Evolutionary conservation across 1,140 invertebrate species (phyloP).

Genomic region (Triops cancriformis): DNA sequence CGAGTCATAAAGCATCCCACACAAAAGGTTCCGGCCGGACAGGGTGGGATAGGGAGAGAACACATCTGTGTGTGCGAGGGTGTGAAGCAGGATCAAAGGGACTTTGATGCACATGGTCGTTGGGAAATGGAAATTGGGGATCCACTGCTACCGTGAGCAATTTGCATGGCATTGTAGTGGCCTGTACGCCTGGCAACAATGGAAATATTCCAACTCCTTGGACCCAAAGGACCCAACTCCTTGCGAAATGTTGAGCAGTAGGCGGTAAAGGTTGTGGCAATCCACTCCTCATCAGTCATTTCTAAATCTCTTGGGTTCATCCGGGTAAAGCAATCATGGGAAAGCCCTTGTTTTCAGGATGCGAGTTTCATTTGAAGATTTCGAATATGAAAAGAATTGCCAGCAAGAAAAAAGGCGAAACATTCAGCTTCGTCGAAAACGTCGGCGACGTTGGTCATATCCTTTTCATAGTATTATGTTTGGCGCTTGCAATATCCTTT

Average conservation of each 20-base stretch:
- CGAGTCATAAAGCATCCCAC: conserved; percentile 6
- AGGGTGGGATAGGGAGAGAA: background rate
- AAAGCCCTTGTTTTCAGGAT: background rate
- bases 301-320: background rate
- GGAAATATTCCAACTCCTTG: background rate
- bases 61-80: background rate
- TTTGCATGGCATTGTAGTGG: background rate
- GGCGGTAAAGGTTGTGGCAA: background rate
- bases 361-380: background rate
- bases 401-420: background rate
- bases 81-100: background rate
- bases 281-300: background rate
- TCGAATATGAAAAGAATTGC: too few species aligned
- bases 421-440: background rate
- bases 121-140: background rate
- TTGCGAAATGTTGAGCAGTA: background rate
- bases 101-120: background rate
- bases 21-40: background rate
- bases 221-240: background rate
- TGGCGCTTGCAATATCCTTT: background rate
- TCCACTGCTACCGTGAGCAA: background rate
- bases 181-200: background rate
- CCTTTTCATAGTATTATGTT: background rate
- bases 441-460: background rate
- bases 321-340: background rate